Conservation (phyloP, 2,113 vertebrate species). For the Gambusia holbrooki region DNA sequence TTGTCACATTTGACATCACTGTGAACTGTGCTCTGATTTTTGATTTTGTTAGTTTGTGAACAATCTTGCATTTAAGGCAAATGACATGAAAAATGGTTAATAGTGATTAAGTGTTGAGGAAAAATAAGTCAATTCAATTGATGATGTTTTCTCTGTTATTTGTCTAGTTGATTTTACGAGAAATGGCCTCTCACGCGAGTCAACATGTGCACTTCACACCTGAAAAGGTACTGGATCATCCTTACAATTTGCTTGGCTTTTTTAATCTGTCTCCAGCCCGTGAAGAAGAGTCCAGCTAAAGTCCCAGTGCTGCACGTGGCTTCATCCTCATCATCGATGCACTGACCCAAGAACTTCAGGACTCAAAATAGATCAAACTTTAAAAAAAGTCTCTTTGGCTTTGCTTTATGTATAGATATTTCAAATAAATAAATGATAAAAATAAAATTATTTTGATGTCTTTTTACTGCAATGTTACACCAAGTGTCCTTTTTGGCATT, state of each 20-base stretch:
- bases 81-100: not conserved
- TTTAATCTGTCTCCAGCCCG: conserved; percentile 24
- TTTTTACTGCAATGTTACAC: too few relatives aligned
- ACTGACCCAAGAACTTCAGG: not conserved
- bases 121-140: not conserved
- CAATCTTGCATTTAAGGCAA: not conserved
- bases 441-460: too few relatives aligned
- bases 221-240: conserved; percentile 16
- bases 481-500: too few relatives aligned
- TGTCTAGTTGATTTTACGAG: fast-evolving
- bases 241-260: conserved; percentile 19
- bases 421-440: not conserved
- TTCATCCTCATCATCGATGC: not conserved
- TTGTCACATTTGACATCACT: too few relatives aligned
- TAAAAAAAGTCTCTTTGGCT: not conserved
- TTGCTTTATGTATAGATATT: not conserved
- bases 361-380: not conserved
- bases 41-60: not conserved
- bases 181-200: conserved; percentile 2
- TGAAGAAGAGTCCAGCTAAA: conserved; percentile 30
- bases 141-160: not conserved
- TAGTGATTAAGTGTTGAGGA: not conserved
- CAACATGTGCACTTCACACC: conserved; percentile 17
- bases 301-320: conserved; percentile 34
- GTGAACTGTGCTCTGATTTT: not conserved